These are phyloP conservation scores for Neolamprologus cancellatus DNA, from an alignment of 2,113 vertebrate genomes.

Conservation along the genomic window DNA sequence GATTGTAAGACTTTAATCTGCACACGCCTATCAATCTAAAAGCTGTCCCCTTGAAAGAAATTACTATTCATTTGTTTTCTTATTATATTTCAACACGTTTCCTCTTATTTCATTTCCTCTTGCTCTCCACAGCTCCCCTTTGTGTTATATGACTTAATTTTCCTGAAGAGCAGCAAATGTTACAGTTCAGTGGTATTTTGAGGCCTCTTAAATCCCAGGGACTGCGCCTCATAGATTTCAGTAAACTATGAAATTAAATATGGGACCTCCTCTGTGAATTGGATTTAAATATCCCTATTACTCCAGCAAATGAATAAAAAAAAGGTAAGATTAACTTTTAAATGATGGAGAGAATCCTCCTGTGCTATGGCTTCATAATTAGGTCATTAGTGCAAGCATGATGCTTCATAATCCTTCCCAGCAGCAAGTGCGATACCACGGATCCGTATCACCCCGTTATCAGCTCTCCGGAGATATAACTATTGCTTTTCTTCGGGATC, in stretches of 20 bases:
- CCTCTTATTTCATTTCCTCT: conserved; percentile 1
- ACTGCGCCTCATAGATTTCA: conserved; percentile 39
- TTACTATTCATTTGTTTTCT: conserved; percentile 29
- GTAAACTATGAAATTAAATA: conserved; percentile 66
- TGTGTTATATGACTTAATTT: conserved; percentile 46
- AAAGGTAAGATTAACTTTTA: conserved; percentile 59
- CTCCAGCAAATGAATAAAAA: conserved; percentile 39
- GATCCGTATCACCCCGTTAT: conserved; percentile 33
- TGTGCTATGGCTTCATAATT: conserved; percentile 42
- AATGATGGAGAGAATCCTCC: conserved; percentile 56
- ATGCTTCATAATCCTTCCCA: conserved; percentile 52
- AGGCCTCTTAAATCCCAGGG: conserved; percentile 42
- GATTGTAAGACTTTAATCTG: conserved; percentile 16
- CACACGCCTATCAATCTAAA: conserved; percentile 43
- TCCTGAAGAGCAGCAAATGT: conserved; percentile 51
- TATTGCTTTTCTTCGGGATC: background rate
- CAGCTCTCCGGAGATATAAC: background rate
- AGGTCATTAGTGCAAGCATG: conserved; percentile 54
- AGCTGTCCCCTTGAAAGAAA: conserved; percentile 17
- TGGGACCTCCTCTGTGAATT: conserved; percentile 46
- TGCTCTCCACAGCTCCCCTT: background rate
- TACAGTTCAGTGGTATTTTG: conserved; percentile 52
- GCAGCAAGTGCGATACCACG: background rate
- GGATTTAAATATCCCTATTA: conserved; percentile 63
- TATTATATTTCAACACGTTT: conserved; percentile 4